phyloP scores from a whole-genome alignment of 2,797 vertebrate genomes.

The Catostomus latipinnis region DNA sequence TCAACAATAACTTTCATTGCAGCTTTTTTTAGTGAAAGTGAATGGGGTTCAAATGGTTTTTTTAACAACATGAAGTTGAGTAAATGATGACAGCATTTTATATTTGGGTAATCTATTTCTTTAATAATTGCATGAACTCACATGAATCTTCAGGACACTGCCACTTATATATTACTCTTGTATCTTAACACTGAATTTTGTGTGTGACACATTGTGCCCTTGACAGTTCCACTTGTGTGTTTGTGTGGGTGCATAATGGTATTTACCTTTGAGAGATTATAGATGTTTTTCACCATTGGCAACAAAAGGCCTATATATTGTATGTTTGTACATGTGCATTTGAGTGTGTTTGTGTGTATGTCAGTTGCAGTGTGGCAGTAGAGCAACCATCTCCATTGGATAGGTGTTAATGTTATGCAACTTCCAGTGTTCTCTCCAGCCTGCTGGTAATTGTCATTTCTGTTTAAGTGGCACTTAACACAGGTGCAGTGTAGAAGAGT shows the following conservation, averaged over 20 bases:
- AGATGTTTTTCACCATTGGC: slow-evolving; percentile 51
- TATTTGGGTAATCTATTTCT: no score
- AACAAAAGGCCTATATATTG: slow-evolving; percentile 45
- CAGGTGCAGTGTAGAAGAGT: slow-evolving; percentile 27
- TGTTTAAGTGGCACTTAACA: slow-evolving; percentile 17
- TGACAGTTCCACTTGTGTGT: slow-evolving; percentile 48
- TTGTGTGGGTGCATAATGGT: slow-evolving; percentile 49
- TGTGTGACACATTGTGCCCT: slow-evolving; percentile 36
- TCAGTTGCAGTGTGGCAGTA: slow-evolving; percentile 56
- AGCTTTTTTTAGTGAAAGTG: no score
- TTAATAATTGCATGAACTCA: slow-evolving; percentile 41
- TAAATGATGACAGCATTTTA: no score
- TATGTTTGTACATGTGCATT: slow-evolving; percentile 47
- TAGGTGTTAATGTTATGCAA: slow-evolving; percentile 29
- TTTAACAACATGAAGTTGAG: no score
- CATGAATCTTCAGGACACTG: slow-evolving; percentile 41
- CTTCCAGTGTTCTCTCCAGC: slow-evolving; percentile 25
- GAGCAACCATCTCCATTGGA: slow-evolving; percentile 51
- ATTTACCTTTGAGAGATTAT: slow-evolving; percentile 33
- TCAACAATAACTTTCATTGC: no score
- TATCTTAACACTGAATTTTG: slow-evolving; percentile 47
- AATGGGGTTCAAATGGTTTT: no score
- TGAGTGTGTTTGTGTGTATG: slow-evolving; percentile 51
- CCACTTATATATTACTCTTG: slow-evolving; percentile 48
- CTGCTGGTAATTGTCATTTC: slow-evolving; percentile 30